A percentile compares a stretch with the other conserved stretches of the same genome.
Evolutionary conservation across 2,888 invertebrate species (phyloP).

Genomic region (Rotaria magnacalcarata): DNA sequence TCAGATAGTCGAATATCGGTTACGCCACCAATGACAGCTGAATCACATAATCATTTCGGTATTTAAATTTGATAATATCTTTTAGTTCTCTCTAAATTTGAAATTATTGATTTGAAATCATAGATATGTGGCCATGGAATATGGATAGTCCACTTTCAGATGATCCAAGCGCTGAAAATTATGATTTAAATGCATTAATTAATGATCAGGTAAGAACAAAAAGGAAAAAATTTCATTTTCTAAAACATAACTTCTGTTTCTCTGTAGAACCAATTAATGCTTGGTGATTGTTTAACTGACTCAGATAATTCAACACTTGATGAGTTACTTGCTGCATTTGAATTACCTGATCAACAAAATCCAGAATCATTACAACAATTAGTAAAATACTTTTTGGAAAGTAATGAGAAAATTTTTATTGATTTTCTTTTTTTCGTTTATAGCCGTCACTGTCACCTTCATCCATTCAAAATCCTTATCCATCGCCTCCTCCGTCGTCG

Average conservation of each 20-base stretch:
- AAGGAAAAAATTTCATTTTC: not conserved
- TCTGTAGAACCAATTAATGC: not conserved
- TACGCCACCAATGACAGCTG: not conserved
- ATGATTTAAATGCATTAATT: not conserved
- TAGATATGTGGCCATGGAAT: conserved; percentile 1
- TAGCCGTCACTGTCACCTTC: conserved; percentile 5
- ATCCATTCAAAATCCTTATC: conserved; percentile 11
- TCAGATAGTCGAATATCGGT: conserved; percentile 9
- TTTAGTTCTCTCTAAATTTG: too few relatives aligned
- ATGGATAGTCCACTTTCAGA: conserved; percentile 28
- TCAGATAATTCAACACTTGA: conserved; percentile 21
- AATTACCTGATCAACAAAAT: not conserved
- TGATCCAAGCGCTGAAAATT: not conserved
- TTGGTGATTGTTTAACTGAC: conserved; percentile 6
- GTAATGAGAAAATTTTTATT: not conserved
- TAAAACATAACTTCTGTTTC: not conserved
- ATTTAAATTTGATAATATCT: not conserved
- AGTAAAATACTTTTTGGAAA: not conserved
- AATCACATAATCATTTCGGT: not conserved
- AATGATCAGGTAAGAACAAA: not conserved
- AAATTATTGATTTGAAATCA: not conserved
- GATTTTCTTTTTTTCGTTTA: not conserved
- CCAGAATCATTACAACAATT: not conserved
- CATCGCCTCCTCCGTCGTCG: not conserved
- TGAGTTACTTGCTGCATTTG: conserved; percentile 7